phyloP scores from a whole-genome alignment of 2,888 invertebrate genomes.

The Stenchaetothrips biformis region DNA sequence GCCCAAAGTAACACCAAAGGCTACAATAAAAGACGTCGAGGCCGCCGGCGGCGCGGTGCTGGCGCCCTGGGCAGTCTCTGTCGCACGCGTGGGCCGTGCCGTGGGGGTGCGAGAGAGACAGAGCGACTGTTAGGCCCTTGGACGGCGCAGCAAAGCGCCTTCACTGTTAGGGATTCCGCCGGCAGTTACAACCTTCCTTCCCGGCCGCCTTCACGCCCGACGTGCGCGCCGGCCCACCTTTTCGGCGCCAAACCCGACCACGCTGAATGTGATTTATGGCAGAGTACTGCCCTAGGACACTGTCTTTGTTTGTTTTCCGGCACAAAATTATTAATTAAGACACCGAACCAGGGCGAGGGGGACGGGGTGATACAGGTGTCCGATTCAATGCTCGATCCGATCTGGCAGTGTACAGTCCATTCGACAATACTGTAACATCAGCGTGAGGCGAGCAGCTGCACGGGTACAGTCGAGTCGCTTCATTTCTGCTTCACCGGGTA shows the following conservation, averaged over 20 bases:
- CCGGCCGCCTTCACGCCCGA: background rate
- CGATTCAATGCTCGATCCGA: no score
- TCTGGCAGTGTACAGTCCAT: no score
- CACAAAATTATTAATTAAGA: slow-evolving; percentile 13
- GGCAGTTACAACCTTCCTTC: background rate
- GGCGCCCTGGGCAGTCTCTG: background rate
- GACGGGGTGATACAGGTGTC: no score
- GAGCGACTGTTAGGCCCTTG: no score
- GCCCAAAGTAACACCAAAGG: background rate
- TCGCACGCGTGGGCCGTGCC: background rate
- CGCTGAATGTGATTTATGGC: no score
- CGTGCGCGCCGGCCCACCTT: background rate
- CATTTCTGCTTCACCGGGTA: no score
- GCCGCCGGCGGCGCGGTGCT: background rate
- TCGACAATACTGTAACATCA: no score
- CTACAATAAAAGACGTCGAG: background rate
- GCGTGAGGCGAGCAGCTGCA: no score
- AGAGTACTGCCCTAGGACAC: no score
- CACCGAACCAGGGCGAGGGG: background rate
- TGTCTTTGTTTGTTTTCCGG: background rate
- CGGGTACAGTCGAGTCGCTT: no score
- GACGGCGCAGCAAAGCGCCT: background rate
- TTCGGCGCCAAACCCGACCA: no score
- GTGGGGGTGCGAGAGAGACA: background rate
- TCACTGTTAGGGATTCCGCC: background rate